Conservation (phyloP, 2,797 vertebrate species). For the Spinibarbus caldwelli region DNA sequence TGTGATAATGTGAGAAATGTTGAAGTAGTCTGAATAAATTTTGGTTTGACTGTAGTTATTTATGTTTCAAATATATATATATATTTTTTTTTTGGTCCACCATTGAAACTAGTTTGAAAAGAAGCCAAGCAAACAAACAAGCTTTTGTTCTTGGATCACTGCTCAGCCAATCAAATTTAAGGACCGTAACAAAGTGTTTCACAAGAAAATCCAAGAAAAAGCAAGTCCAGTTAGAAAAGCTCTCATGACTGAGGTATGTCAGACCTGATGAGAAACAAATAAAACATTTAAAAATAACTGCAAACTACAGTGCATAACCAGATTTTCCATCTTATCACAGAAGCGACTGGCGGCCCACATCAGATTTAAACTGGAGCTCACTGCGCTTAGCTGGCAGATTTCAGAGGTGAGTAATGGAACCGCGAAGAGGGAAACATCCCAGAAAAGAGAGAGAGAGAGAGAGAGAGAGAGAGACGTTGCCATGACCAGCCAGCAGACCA, state of each 20-base stretch:
- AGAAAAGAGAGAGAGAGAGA: slow-evolving; percentile 11
- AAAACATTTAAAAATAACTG: not conserved
- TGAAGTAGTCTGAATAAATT: too few relatives aligned
- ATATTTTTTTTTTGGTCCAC: too few relatives aligned
- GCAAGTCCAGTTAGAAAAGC: not conserved
- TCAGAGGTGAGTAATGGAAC: slow-evolving; percentile 34
- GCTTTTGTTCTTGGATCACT: not conserved
- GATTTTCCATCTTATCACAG: slow-evolving; percentile 4
- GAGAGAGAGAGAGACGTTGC: slow-evolving; percentile 17
- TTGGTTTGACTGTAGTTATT: too few relatives aligned
- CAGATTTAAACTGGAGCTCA: slow-evolving; percentile 9
- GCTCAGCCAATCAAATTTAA: not conserved
- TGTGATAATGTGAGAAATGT: too few relatives aligned
- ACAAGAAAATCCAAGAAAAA: not conserved
- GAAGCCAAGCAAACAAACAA: not conserved
- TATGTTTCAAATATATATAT: too few relatives aligned
- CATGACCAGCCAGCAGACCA: slow-evolving; percentile 42
- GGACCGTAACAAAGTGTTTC: not conserved
- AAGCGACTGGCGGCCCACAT: not conserved
- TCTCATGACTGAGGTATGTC: not conserved
- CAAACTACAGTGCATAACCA: slow-evolving; percentile 21
- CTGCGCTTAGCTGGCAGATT: slow-evolving; percentile 2
- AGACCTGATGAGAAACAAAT: not conserved
- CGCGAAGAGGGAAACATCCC: slow-evolving; percentile 16
- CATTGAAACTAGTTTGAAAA: not conserved